Conservation (phyloP, 2,113 vertebrate species). For the Tiliqua scincoides region DNA sequence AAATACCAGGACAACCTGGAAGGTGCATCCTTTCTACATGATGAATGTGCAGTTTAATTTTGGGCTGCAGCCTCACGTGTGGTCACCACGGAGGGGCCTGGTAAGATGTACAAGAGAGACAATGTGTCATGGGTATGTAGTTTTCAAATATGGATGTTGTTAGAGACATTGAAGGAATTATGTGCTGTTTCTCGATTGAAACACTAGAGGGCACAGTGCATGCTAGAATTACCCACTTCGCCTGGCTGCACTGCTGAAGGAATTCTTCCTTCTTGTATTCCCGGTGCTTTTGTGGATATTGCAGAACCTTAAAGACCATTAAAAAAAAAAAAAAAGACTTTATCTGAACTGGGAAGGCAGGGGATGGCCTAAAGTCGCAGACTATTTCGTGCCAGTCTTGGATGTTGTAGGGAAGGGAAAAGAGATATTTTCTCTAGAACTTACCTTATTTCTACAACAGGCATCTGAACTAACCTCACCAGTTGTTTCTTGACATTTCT, state of each 20-base stretch:
- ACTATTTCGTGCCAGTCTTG: not conserved
- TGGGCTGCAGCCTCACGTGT: not conserved
- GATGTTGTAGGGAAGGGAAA: not conserved
- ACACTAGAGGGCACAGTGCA: slow-evolving; percentile 32
- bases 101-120: not conserved
- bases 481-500: not conserved
- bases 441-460: not conserved
- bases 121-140: not conserved
- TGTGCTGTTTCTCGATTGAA: not conserved
- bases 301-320: not conserved
- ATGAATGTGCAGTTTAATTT: not conserved
- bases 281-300: not conserved
- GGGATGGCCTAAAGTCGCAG: not conserved
- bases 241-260: not conserved
- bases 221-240: slow-evolving; percentile 18
- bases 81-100: not conserved
- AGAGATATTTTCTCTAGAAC: not conserved
- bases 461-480: not conserved
- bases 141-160: not conserved
- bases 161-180: not conserved
- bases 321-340: not conserved
- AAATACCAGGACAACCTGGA: not conserved
- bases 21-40: not conserved
- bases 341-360: not conserved
- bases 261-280: not conserved